Percentiles rank a stretch among this genome's conserved stretches.
phyloP scores from a whole-genome alignment of 2,113 vertebrate species.

The Halichoerus grypus region DNA sequence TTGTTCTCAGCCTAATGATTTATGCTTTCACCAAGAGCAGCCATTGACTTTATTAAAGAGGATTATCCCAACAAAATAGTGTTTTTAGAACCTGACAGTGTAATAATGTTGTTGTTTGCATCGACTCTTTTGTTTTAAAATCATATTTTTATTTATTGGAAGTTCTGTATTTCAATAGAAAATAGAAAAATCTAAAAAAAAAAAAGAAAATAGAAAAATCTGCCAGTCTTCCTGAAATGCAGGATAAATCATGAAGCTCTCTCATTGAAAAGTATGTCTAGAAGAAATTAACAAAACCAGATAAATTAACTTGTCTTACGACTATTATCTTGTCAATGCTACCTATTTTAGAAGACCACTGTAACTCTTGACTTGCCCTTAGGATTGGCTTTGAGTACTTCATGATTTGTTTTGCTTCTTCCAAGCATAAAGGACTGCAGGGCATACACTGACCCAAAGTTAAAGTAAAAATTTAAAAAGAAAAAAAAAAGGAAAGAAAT shows the following conservation, averaged over 20 bases:
- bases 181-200: background rate
- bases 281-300: constrained; percentile 61
- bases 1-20: constrained; percentile 4
- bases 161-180: background rate
- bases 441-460: background rate
- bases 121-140: constrained; percentile 21
- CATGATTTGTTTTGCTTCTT: constrained; percentile 61
- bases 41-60: background rate
- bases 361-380: background rate
- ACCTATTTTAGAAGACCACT: constrained; percentile 38
- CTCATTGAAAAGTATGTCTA: constrained; percentile 25
- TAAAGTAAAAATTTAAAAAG: background rate
- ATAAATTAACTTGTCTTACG: background rate
- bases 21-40: background rate
- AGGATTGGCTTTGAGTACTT: constrained; percentile 42
- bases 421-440: constrained; percentile 14
- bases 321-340: constrained; percentile 45
- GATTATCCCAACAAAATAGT: background rate
- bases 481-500: background rate
- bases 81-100: background rate
- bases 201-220: background rate
- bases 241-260: background rate
- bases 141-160: background rate
- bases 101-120: background rate
- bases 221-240: constrained; percentile 3